These are phyloP conservation scores for Leptocoma aspasia DNA, from an alignment of 2,113 vertebrate genomes.

Conservation along the genomic window DNA sequence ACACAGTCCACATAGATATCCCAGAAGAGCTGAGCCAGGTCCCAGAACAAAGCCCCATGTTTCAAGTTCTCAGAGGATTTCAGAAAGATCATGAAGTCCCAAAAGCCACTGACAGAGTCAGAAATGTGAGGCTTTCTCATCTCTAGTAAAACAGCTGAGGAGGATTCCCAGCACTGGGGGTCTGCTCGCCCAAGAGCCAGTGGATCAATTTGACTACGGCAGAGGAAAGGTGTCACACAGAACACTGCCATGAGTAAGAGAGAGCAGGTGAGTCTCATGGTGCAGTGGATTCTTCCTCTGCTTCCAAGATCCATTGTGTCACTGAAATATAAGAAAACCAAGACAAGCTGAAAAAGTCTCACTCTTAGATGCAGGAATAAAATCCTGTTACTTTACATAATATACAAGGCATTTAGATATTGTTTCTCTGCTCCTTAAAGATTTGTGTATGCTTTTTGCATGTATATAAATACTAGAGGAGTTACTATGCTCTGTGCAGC, in stretches of 20 bases:
- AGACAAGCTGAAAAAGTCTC: background rate
- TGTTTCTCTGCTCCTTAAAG: background rate
- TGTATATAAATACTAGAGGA: background rate
- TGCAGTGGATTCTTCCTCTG: conserved; percentile 41
- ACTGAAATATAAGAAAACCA: conserved; percentile 56
- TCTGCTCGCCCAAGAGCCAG: conserved; percentile 78
- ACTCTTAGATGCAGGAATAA: background rate
- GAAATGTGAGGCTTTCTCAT: conserved; percentile 89
- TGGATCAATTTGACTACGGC: conserved; percentile 79
- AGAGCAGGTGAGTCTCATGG: conserved; percentile 62
- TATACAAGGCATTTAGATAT: background rate
- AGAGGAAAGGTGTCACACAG: conserved; percentile 68
- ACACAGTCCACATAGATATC: conserved; percentile 93
- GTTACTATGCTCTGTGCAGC: background rate
- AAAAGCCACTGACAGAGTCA: conserved; percentile 88
- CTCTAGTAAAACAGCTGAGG: conserved; percentile 84
- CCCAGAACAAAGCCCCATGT: conserved; percentile 90
- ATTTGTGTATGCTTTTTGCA: background rate
- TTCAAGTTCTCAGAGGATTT: conserved; percentile 88
- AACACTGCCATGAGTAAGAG: conserved; percentile 76
- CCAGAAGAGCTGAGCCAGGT: conserved; percentile 94
- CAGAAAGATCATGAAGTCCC: conserved; percentile 91
- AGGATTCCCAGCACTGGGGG: conserved; percentile 91
- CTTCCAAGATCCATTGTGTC: conserved; percentile 67
- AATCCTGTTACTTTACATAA: background rate